Base-by-base conservation (phyloP, 2,888 invertebrate species). In the Amblyteles armatorius region DNA sequence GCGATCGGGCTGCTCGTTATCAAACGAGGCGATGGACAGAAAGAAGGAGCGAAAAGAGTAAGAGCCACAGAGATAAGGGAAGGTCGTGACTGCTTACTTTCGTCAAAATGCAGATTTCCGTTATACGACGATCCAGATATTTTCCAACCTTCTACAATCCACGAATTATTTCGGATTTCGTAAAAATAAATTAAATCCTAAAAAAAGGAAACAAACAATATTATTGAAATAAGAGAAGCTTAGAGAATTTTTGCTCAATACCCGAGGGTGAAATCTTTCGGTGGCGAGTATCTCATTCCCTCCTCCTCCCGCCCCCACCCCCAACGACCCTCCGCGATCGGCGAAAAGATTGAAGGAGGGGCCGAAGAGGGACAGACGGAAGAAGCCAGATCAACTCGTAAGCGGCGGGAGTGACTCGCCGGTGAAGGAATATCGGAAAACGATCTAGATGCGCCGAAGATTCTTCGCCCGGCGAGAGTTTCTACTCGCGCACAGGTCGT, bases 361-460 rank as follows among this genome's bases (percentile, higher is more conserved):
- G n/a, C 60, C 36, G 40, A 29, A n/a, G 22, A 16, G 52, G 19
- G n/a, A 36, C 63, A 22, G n/a, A 33, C 33, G 52, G 77, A 73
- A 69, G 67, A 78, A 48, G 65, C 55, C 77, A 79, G 78, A 86
- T 86, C 78, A 81, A 77, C 80, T 73, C 77, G 68, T 63, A 60
- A 82, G 72, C 44, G 83, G 68, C 44, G 81, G 76, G 74, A 87
- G 79, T 86, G 82, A 85, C 82, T 85, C 85, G 82, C 78, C 79
- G 78, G 77, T 86, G 82, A 85, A 85, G 79, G 85, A 87, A 86
- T 86, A 87, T 87, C 86, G 87, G 87, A 86, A 87, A 87, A 84
- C 87, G 83, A 87, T 87, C 87, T 81, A 69, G 77, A 84, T 84
- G 78, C 79, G 55, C 26, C 83, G 71, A 79, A 83, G 80, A 82